Evolutionary conservation across 2,797 vertebrate species (phyloP).

Genomic region (Pempheris klunzingeri): DNA sequence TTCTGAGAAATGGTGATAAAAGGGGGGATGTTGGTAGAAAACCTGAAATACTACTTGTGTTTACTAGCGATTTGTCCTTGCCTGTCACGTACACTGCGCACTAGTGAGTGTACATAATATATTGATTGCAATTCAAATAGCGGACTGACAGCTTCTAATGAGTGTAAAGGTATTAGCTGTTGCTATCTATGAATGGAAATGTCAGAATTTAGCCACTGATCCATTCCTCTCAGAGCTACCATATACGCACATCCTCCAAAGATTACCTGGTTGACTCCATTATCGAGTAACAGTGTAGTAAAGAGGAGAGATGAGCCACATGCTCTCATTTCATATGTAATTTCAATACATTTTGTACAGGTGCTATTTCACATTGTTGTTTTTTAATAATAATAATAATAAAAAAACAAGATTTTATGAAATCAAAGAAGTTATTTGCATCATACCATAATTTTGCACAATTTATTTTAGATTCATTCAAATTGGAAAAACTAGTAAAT

Average conservation of each 20-base stretch:
- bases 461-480: background rate
- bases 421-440: background rate
- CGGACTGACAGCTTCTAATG: conserved; percentile 84
- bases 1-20: conserved; percentile 72
- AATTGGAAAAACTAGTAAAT: background rate
- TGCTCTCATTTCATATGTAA: conserved; percentile 17
- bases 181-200: conserved; percentile 85
- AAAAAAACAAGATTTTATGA: background rate
- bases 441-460: background rate
- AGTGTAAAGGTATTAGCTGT: conserved; percentile 81
- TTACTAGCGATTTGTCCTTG: conserved; percentile 54
- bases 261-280: conserved; percentile 39
- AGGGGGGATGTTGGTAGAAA: conserved; percentile 47
- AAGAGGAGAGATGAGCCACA: conserved; percentile 23
- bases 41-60: conserved; percentile 52
- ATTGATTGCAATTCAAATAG: conserved; percentile 82
- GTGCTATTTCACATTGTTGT: background rate
- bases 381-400: background rate
- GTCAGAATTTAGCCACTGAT: conserved; percentile 72
- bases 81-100: conserved; percentile 39
- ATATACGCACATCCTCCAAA: conserved; percentile 26
- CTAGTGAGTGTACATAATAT: conserved; percentile 76
- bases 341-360: background rate
- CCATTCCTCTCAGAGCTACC: conserved; percentile 30
- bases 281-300: conserved; percentile 27